phyloP scores from a whole-genome alignment of 2,797 vertebrate species.

The Limosa lapponica region DNA sequence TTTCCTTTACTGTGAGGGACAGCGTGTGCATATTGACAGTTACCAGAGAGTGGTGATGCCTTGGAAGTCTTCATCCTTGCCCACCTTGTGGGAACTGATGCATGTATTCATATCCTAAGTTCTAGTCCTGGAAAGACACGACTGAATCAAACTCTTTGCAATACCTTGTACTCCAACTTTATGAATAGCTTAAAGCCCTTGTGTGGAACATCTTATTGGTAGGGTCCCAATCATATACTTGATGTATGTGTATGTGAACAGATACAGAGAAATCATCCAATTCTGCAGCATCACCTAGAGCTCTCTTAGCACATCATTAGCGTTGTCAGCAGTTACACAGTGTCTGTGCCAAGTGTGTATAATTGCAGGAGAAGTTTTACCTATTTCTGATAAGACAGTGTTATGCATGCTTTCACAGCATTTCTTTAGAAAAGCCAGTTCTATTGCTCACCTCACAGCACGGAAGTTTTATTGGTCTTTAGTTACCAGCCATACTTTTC shows the following conservation, averaged over 20 bases:
- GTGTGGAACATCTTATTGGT: background rate
- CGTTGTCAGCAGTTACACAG: background rate
- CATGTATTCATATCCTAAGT: background rate
- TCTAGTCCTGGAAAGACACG: background rate
- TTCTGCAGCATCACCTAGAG: background rate
- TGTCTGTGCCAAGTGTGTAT: background rate
- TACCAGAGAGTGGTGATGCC: background rate
- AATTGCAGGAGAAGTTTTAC: background rate
- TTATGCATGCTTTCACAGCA: background rate
- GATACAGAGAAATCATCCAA: background rate
- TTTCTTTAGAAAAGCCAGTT: background rate
- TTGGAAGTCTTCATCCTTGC: background rate
- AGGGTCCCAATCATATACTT: background rate
- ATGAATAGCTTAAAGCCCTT: background rate
- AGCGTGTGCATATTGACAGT: fast-evolving
- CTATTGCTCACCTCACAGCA: background rate
- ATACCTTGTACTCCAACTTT: background rate
- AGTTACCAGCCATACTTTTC: background rate
- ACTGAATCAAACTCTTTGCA: background rate
- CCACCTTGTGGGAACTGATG: background rate
- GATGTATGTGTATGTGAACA: background rate
- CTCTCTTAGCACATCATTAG: constrained; percentile 17
- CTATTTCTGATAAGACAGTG: background rate
- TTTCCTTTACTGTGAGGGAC: background rate
- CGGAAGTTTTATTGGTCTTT: background rate